phyloP scores from a whole-genome alignment of 2,888 invertebrate species.

The Leptinotarsa haldemani region DNA sequence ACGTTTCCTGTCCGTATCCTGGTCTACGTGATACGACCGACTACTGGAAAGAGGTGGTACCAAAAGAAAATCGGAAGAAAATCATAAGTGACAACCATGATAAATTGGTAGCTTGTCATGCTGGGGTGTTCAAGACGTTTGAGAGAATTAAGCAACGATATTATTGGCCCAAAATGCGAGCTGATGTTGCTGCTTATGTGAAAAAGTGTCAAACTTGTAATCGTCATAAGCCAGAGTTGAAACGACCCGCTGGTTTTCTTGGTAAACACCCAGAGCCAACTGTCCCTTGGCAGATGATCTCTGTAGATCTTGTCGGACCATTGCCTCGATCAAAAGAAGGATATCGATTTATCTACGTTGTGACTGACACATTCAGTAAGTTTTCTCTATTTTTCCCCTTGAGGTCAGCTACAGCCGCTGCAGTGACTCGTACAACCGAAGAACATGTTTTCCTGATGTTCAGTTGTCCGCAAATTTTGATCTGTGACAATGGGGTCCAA shows the following conservation, averaged over 20 bases:
- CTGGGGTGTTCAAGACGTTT: slow-evolving; percentile 27
- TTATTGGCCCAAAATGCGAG: slow-evolving; percentile 30
- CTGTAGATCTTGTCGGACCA: slow-evolving; percentile 11
- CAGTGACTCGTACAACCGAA: slow-evolving; percentile 7
- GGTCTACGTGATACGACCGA: slow-evolving; percentile 33
- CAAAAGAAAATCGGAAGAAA: slow-evolving; percentile 29
- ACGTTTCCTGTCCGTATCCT: slow-evolving; percentile 33
- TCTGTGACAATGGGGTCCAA: slow-evolving; percentile 12
- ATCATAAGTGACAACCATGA: slow-evolving; percentile 39
- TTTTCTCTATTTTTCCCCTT: neutral
- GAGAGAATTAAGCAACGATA: slow-evolving; percentile 7
- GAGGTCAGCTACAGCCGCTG: slow-evolving; percentile 1
- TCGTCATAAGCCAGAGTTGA: slow-evolving; percentile 14
- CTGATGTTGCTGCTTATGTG: slow-evolving; percentile 24
- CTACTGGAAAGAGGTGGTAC: slow-evolving; percentile 44
- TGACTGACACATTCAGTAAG: slow-evolving; percentile 1
- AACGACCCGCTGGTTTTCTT: slow-evolving; percentile 19
- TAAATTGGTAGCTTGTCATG: slow-evolving; percentile 19
- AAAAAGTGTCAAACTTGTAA: slow-evolving; percentile 22
- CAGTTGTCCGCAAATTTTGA: slow-evolving; percentile 9
- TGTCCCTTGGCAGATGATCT: slow-evolving; percentile 15
- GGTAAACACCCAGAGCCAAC: slow-evolving; percentile 3
- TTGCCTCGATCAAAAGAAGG: slow-evolving; percentile 7
- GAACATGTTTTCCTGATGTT: slow-evolving; percentile 22
- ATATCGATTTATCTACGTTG: slow-evolving; percentile 7